Evolutionary conservation across 1,140 invertebrate genomes (phyloP).

Genomic region (Whitmania pigra): DNA sequence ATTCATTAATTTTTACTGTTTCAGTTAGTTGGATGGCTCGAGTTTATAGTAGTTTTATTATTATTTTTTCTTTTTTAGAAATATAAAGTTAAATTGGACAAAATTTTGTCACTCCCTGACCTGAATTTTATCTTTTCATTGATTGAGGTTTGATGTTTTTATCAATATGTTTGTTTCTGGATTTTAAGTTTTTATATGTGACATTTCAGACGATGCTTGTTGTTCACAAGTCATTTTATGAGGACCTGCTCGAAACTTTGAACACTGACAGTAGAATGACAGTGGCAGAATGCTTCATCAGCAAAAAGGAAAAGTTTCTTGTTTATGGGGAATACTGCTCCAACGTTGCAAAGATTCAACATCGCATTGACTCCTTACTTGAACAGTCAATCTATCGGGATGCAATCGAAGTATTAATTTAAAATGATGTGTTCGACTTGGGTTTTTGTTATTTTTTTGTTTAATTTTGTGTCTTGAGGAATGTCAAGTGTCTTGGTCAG

Average conservation of each 20-base stretch:
- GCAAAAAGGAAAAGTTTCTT: conserved; percentile 2
- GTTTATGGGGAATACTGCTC: conserved; percentile 4
- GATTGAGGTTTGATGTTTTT: neutral
- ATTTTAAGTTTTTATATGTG: neutral
- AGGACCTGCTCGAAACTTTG: neutral
- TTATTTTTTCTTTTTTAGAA: too few species aligned
- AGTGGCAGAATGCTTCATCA: conserved; percentile 6
- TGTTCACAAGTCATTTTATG: neutral
- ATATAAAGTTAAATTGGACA: too few species aligned
- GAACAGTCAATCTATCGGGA: neutral
- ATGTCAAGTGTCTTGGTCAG: neutral
- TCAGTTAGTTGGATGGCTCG: too few species aligned
- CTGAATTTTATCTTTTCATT: conserved; percentile 8
- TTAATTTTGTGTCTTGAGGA: neutral
- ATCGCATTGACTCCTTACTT: neutral
- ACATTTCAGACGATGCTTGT: neutral
- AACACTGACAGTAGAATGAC: neutral
- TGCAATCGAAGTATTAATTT: neutral
- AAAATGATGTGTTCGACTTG: neutral
- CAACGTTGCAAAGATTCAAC: neutral
- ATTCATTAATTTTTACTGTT: too few species aligned
- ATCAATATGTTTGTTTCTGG: neutral
- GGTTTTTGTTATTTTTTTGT: neutral
- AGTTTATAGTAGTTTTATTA: too few species aligned
- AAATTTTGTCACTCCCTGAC: neutral